Evolutionary conservation across 2,113 vertebrate species (phyloP), one percentile per base, ranked within the genome.

Genomic region (Lophura nycthemera): DNA sequence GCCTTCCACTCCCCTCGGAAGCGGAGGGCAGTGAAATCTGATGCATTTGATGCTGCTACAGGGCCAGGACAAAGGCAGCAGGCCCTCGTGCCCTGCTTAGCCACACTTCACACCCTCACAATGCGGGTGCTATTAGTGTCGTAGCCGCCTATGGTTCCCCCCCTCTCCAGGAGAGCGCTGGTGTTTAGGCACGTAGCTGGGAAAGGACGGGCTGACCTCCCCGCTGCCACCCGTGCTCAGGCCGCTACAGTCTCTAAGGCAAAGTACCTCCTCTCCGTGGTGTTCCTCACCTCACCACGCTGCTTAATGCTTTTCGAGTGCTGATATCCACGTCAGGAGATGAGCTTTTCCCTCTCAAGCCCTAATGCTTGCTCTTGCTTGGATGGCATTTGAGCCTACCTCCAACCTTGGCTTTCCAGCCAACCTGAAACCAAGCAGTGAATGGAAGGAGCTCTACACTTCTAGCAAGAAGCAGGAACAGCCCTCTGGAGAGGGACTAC

Each of bases 171-270:
- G 84, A 90, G 63, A 94, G 86, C 57, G 93, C 96, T 90, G 93
- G 86, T 91, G 94, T 90, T 93, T 48, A 97, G 88, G 86, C 89
- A 92, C 78, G 71, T 8, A 71, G 93, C 79, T 87, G 64, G 70
- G 83, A 90, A 93, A 69, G 86, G 60, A 47, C 74, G 52, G 15
- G 30, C 60, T 57, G 38, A 47, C 73, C 73, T 61, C 60, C 82
- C 47, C 10, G 2, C 56, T 93, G 66, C 70, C 73, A 56, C 74
- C 84, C 42, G 42, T 0, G 1, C 40, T 77, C 60, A 40, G 61
- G 74, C 79, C 65, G 27, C 71, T 72, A 84, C 73, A 79, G 94
- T 82, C 90, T 90, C 92, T 92, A 90, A 95, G 95, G 95, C 94
- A 90, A 92, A 90, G 71, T 5, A 56, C 40, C 83, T 86, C 5